Evolutionary conservation across 2,113 vertebrate species (phyloP).

Genomic region (Lontra canadensis): DNA sequence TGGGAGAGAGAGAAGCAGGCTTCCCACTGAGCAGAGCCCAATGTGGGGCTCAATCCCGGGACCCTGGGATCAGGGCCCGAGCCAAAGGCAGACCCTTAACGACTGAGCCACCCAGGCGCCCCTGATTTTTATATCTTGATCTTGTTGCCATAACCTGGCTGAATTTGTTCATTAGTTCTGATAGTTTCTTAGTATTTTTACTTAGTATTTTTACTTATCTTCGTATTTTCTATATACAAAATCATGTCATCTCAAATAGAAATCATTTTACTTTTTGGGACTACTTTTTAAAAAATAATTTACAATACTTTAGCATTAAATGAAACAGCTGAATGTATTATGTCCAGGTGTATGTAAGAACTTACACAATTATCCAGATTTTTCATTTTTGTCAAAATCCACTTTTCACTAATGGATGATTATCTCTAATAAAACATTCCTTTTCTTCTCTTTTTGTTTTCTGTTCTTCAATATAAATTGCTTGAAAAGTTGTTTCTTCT

Average conservation of each 20-base stretch:
- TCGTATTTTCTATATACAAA: neutral
- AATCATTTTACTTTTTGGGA: neutral
- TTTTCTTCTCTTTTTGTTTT: neutral
- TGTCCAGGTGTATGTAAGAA: neutral
- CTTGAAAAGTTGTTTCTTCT: neutral
- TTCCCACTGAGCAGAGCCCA: too few relatives aligned
- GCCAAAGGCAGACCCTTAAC: too few relatives aligned
- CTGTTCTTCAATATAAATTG: conserved; percentile 4
- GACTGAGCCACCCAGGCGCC: too few relatives aligned
- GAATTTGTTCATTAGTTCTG: neutral
- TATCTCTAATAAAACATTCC: neutral
- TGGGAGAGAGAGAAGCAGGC: too few relatives aligned
- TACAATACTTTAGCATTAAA: neutral
- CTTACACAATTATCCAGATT: neutral
- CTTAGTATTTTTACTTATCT: neutral
- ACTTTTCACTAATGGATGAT: neutral
- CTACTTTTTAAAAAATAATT: neutral
- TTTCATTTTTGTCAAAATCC: conserved; percentile 23
- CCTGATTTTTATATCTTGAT: neutral
- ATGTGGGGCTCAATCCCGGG: too few relatives aligned
- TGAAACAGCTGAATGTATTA: neutral
- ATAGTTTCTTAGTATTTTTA: neutral
- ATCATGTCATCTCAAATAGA: neutral
- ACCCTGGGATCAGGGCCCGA: too few relatives aligned
- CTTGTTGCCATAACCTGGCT: neutral